Conservation (phyloP, 2,113 vertebrate species). For the Nesogale talazaci region DNA sequence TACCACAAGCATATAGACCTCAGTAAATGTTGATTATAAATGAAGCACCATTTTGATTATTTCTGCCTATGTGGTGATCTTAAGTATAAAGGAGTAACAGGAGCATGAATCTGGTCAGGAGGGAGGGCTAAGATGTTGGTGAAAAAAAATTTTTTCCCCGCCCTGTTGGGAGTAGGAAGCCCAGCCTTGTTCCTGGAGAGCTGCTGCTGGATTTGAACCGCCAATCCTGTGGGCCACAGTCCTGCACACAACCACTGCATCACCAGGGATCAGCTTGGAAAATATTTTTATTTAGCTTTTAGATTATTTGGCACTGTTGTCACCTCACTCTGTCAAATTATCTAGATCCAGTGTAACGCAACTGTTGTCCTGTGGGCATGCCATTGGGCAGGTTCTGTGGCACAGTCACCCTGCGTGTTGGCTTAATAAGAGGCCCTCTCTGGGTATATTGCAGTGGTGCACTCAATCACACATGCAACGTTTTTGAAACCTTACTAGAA, state of each 20-base stretch:
- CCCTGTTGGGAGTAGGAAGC: too few species aligned
- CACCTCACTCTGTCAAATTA: background rate
- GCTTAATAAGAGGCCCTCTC: background rate
- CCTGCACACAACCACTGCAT: too few species aligned
- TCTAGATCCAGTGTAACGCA: background rate
- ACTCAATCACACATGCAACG: slow-evolving; percentile 8
- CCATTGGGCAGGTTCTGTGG: too few species aligned
- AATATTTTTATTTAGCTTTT: background rate
- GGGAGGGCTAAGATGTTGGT: too few species aligned
- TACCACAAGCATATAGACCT: background rate
- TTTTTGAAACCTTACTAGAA: background rate
- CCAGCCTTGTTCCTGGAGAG: too few species aligned
- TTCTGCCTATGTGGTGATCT: background rate
- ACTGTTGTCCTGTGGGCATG: too few species aligned
- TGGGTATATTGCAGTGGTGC: background rate
- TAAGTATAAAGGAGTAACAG: too few species aligned
- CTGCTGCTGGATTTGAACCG: too few species aligned
- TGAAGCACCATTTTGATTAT: background rate
- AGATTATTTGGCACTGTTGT: background rate
- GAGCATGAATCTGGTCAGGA: too few species aligned
- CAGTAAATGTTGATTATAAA: background rate
- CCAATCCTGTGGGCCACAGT: too few species aligned
- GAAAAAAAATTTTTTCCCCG: too few species aligned
- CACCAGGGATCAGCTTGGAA: too few species aligned
- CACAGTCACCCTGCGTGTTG: background rate